Percentiles rank a stretch among this genome's conserved stretches.
phyloP scores from a whole-genome alignment of 2,113 vertebrate genomes.

The Bos javanicus region DNA sequence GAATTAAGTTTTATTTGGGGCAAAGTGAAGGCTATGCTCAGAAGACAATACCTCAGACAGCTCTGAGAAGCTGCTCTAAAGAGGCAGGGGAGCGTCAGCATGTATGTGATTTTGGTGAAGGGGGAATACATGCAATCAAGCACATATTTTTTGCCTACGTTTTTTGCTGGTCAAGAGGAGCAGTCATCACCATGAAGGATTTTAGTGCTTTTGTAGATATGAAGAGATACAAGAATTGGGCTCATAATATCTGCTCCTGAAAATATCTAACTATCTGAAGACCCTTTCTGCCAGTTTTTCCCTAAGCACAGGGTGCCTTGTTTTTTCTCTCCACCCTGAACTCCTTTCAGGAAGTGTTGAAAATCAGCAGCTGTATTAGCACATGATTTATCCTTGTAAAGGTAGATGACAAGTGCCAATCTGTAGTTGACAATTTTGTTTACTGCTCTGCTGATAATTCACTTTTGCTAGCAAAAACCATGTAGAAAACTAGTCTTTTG shows the following conservation, averaged over 20 bases:
- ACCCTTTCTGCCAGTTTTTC: neutral
- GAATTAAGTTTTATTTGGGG: neutral
- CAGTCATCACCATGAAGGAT: neutral
- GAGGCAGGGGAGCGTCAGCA: neutral
- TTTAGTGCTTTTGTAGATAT: neutral
- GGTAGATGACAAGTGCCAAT: neutral
- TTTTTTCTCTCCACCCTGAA: neutral
- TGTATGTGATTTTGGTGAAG: neutral
- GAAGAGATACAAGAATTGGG: neutral
- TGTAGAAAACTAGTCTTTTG: neutral
- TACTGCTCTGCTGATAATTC: neutral
- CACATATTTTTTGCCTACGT: neutral
- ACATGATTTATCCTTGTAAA: neutral
- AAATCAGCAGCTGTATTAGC: neutral
- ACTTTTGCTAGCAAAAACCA: neutral
- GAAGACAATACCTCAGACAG: neutral
- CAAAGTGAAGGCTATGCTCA: neutral
- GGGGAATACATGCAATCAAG: neutral
- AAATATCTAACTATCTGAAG: neutral
- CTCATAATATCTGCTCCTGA: neutral
- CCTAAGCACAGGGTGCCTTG: neutral
- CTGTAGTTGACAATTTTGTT: neutral
- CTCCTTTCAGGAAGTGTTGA: neutral
- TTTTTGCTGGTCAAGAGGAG: neutral
- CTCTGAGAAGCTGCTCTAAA: neutral